phyloP scores from a whole-genome alignment of 1,140 invertebrate genomes.

The Pogonomyrmex barbatus region DNA sequence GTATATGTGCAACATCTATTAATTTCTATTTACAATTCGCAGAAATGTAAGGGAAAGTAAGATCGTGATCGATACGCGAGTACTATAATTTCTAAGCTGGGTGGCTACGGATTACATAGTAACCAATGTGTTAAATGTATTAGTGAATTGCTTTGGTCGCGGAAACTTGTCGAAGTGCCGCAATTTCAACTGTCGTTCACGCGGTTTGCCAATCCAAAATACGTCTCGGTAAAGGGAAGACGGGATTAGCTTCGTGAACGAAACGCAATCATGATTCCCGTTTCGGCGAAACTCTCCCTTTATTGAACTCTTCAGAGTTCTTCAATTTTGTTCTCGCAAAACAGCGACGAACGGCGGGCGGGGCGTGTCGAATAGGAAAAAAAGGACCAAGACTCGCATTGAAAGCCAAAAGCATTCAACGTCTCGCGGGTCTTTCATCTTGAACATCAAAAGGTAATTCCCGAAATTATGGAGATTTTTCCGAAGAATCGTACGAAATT shows the following conservation, averaged over 20 bases:
- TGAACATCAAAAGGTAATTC: slow-evolving; percentile 85
- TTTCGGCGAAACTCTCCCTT: slow-evolving; percentile 37
- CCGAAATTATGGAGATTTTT: slow-evolving; percentile 85
- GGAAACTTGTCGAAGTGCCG: slow-evolving; percentile 18
- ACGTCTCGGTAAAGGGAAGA: slow-evolving; percentile 5
- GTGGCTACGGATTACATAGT: not conserved
- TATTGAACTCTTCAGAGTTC: slow-evolving; percentile 68
- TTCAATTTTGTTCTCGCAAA: slow-evolving; percentile 66
- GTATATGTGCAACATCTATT: not conserved
- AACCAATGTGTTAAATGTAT: slow-evolving; percentile 33
- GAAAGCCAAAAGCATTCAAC: slow-evolving; percentile 59
- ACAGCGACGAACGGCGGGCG: slow-evolving; percentile 42
- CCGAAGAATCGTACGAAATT: slow-evolving; percentile 82
- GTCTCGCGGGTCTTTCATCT: slow-evolving; percentile 81
- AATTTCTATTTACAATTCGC: not conserved
- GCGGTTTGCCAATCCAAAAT: slow-evolving; percentile 41
- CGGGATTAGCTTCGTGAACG: slow-evolving; percentile 14
- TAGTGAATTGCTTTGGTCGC: slow-evolving; percentile 10
- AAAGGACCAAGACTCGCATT: slow-evolving; percentile 45
- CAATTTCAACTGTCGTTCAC: slow-evolving; percentile 39
- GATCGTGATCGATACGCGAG: not conserved
- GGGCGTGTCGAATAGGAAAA: slow-evolving; percentile 38
- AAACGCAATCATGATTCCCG: slow-evolving; percentile 20
- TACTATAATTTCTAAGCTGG: not conserved
- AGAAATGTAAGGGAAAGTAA: not conserved